A percentile compares a stretch with the other conserved stretches of the same genome.
Evolutionary conservation across 2,888 invertebrate species (phyloP).

Genomic region (Drepana falcataria): DNA sequence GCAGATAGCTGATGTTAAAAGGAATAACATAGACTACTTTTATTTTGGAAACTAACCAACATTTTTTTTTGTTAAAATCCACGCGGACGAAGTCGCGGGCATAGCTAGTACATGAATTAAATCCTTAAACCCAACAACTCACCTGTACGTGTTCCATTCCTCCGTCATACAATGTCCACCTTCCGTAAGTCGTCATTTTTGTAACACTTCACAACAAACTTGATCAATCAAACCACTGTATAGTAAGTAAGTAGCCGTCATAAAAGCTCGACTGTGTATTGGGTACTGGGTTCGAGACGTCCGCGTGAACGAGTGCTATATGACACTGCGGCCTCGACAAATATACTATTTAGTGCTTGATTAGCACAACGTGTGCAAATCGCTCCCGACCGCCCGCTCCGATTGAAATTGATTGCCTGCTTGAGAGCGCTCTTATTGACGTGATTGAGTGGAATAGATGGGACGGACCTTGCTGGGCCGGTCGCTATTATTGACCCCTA

Average conservation of each 20-base stretch:
- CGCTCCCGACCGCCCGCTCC: conserved; percentile 36
- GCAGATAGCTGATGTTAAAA: too few relatives aligned
- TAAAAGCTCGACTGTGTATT: conserved; percentile 31
- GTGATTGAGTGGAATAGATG: conserved; percentile 66
- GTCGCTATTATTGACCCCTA: conserved; percentile 43
- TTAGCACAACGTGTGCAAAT: conserved; percentile 74
- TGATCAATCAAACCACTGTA: conserved; percentile 10
- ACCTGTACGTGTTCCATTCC: conserved; percentile 62
- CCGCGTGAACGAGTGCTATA: conserved; percentile 24
- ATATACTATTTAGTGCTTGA: conserved; percentile 70
- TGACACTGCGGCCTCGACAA: conserved; percentile 52
- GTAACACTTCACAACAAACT: conserved; percentile 17
- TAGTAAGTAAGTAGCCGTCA: conserved; percentile 15
- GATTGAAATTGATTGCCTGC: conserved; percentile 67
- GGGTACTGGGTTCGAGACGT: conserved; percentile 27
- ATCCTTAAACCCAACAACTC: conserved; percentile 10
- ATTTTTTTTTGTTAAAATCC: too few relatives aligned
- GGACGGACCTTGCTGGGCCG: conserved; percentile 55
- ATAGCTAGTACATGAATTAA: too few relatives aligned
- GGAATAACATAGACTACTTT: too few relatives aligned
- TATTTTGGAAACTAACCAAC: too few relatives aligned
- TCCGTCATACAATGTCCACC: conserved; percentile 63
- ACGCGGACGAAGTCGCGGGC: too few relatives aligned
- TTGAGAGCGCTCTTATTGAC: conserved; percentile 56
- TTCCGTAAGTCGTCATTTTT: conserved; percentile 53